phyloP scores from a whole-genome alignment of 2,888 invertebrate species.

The Xestia sexstrigata region DNA sequence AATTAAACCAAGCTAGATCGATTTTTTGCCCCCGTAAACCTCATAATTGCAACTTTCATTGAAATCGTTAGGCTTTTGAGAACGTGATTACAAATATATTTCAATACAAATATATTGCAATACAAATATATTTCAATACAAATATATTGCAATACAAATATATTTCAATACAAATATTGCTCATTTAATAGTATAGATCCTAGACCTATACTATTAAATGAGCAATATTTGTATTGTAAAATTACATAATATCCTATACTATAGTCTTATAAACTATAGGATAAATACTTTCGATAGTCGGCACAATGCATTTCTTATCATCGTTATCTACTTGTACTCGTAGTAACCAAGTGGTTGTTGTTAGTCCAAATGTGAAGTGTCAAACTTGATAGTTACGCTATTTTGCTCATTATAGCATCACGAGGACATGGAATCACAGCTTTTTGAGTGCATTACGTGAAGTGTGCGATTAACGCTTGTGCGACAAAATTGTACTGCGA shows the following conservation, averaged over 20 bases:
- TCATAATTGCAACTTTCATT: neutral
- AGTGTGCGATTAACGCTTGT: no score
- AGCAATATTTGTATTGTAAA: no score
- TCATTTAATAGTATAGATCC: no score
- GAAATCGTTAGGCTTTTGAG: neutral
- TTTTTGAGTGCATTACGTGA: neutral
- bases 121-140: neutral
- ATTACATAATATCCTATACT: no score
- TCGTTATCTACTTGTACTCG: no score
- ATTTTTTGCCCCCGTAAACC: neutral
- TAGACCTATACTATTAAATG: no score
- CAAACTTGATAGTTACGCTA: neutral
- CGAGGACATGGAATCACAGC: neutral
- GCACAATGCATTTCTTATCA: no score
- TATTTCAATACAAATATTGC: neutral
- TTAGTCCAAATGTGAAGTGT: neutral
- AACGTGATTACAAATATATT: neutral
- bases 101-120: neutral
- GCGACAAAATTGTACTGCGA: no score
- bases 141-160: neutral
- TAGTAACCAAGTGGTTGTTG: no score
- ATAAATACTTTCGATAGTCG: no score
- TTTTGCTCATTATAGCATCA: neutral
- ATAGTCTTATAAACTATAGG: no score
- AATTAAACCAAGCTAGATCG: neutral